These are phyloP conservation scores for Anhinga anhinga DNA, from an alignment of 2,113 vertebrate species.

Conservation along the genomic window DNA sequence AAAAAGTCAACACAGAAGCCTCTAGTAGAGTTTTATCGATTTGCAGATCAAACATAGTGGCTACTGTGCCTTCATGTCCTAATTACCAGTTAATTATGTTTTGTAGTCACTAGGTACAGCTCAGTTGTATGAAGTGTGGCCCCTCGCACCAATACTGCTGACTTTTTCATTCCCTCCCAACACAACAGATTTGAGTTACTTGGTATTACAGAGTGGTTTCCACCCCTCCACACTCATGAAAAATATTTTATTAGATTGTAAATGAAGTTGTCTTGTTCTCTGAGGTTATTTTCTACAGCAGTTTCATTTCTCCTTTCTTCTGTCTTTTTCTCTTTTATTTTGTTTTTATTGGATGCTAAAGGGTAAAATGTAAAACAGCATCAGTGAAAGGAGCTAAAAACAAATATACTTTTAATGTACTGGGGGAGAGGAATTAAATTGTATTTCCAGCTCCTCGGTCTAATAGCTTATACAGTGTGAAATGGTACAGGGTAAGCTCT, in stretches of 20 bases:
- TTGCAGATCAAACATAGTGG: not conserved
- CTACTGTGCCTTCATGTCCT: not conserved
- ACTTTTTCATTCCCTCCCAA: not conserved
- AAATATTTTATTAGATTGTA: conserved; percentile 50
- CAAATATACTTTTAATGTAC: not conserved
- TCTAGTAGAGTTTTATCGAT: not conserved
- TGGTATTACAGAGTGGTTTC: not conserved
- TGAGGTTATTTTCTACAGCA: conserved; percentile 22
- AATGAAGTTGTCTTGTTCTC: conserved; percentile 40
- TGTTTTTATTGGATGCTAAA: conserved; percentile 48
- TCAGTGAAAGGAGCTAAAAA: not conserved
- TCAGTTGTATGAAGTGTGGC: not conserved
- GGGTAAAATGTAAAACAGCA: conserved; percentile 34
- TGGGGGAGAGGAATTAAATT: conserved; percentile 28
- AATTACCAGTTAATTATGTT: not conserved
- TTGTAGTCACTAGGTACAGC: not conserved
- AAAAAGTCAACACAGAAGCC: not conserved
- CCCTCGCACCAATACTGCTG: not conserved
- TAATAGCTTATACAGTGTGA: conserved; percentile 22
- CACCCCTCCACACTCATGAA: not conserved
- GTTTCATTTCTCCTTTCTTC: not conserved
- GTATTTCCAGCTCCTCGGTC: not conserved
- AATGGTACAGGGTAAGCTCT: not conserved
- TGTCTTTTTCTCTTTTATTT: conserved; percentile 30
- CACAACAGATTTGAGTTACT: not conserved